phyloP scores from a whole-genome alignment of 2,888 invertebrate genomes.

The Amorpha juglandis region DNA sequence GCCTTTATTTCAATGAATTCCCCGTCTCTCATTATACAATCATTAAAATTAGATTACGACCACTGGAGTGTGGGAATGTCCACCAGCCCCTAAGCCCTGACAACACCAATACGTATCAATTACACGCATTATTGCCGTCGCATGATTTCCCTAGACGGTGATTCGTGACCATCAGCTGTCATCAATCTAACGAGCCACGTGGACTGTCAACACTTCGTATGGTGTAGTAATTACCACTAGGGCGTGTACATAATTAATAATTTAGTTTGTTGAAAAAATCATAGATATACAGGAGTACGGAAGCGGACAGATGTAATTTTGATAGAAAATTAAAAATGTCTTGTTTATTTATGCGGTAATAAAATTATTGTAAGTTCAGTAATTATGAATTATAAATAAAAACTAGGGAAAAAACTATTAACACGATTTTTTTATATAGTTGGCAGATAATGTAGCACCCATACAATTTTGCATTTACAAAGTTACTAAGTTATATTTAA shows the following conservation, averaged over 20 bases:
- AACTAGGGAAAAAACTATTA: too few species aligned
- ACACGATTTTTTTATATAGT: too few species aligned
- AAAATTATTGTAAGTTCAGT: too few species aligned
- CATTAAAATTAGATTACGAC: slow-evolving; percentile 24
- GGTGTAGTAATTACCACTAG: slow-evolving; percentile 29
- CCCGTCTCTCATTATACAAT: slow-evolving; percentile 13
- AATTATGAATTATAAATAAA: too few species aligned
- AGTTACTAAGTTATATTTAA: too few species aligned
- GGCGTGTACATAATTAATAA: slow-evolving; percentile 5
- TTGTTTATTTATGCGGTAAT: too few species aligned
- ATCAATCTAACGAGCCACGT: slow-evolving; percentile 70
- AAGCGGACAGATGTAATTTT: not conserved
- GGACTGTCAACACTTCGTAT: slow-evolving; percentile 59
- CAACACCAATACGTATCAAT: slow-evolving; percentile 37
- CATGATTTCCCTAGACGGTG: slow-evolving; percentile 71
- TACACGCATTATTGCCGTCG: slow-evolving; percentile 55
- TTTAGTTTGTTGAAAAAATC: not conserved
- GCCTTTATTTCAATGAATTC: too few species aligned
- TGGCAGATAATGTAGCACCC: too few species aligned
- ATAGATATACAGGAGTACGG: not conserved
- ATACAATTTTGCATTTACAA: too few species aligned
- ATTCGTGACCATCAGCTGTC: slow-evolving; percentile 40
- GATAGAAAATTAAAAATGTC: too few species aligned
- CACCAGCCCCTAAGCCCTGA: slow-evolving; percentile 6
- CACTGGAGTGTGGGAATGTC: slow-evolving; percentile 29